Percentiles rank a stretch among this genome's conserved stretches.
These are phyloP conservation scores for Mormyrops attenuatus DNA, from an alignment of 2,797 vertebrate genomes.

Conservation along the genomic window DNA sequence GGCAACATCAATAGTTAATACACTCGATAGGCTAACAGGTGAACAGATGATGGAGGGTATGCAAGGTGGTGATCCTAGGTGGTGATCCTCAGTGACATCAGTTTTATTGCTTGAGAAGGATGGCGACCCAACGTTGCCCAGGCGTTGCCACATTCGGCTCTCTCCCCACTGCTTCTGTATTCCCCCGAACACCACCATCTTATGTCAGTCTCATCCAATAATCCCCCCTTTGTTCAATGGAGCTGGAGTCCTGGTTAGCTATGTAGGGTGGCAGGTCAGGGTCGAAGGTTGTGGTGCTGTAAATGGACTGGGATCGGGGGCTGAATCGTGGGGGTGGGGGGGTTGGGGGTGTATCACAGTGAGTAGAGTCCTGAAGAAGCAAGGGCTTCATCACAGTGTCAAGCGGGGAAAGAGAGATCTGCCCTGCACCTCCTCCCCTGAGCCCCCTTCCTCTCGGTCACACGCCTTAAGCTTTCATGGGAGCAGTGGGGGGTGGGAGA, in stretches of 20 bases:
- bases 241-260: constrained; percentile 36
- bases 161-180: constrained; percentile 46
- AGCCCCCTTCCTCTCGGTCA: constrained; percentile 40
- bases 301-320: constrained; percentile 59
- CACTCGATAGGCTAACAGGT: constrained; percentile 34
- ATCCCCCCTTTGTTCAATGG: constrained; percentile 23
- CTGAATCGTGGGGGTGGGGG: constrained; percentile 55
- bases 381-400: constrained; percentile 51
- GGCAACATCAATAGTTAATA: constrained; percentile 30
- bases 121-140: constrained; percentile 36
- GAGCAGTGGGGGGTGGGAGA: background rate
- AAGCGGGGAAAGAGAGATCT: constrained; percentile 42
- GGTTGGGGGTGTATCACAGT: constrained; percentile 75
- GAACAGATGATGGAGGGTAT: constrained; percentile 28
- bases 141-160: constrained; percentile 32
- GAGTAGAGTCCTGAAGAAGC: constrained; percentile 63
- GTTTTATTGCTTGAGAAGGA: constrained; percentile 62
- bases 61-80: constrained; percentile 27
- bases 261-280: constrained; percentile 53
- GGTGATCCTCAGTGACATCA: constrained; percentile 30
- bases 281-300: constrained; percentile 43
- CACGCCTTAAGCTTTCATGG: constrained; percentile 30
- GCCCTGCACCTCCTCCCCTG: constrained; percentile 38
- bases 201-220: background rate
- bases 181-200: constrained; percentile 32